These are phyloP conservation scores for Trogon melanurus DNA, from an alignment of 2,113 vertebrate genomes.

Conservation along the genomic window DNA sequence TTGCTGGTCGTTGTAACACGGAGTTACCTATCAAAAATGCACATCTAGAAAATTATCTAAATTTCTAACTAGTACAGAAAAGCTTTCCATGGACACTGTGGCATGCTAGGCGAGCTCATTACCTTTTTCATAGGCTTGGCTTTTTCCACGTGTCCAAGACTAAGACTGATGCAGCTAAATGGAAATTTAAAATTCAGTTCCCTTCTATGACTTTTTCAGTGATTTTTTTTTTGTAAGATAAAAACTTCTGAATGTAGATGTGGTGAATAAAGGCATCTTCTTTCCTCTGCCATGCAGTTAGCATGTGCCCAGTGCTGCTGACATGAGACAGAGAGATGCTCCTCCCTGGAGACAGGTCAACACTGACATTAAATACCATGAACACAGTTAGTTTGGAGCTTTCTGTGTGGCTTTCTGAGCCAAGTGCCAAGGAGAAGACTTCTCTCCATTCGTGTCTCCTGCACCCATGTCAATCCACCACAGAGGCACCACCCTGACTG, in stretches of 20 bases:
- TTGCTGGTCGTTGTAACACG: background rate
- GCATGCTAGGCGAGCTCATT: background rate
- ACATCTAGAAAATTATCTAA: background rate
- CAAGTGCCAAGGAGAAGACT: background rate
- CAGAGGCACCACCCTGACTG: background rate
- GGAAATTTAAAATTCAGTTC: background rate
- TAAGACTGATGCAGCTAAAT: background rate
- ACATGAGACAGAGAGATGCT: background rate
- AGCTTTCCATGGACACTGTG: background rate
- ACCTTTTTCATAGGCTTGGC: background rate
- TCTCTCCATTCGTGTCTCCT: background rate
- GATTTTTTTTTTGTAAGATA: background rate
- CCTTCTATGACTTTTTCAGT: background rate
- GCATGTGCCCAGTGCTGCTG: background rate
- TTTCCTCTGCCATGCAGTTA: background rate
- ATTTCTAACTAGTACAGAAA: background rate
- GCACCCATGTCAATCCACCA: background rate
- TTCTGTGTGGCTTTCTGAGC: background rate
- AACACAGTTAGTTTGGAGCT: background rate
- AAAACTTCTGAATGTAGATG: background rate
- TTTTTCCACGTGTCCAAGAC: background rate
- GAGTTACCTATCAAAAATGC: background rate
- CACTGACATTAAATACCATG: fast-evolving
- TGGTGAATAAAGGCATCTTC: background rate
- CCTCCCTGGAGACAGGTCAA: background rate